Evolutionary conservation across 2,888 invertebrate genomes (phyloP).

Genomic region (Trissonchulus sp.): DNA sequence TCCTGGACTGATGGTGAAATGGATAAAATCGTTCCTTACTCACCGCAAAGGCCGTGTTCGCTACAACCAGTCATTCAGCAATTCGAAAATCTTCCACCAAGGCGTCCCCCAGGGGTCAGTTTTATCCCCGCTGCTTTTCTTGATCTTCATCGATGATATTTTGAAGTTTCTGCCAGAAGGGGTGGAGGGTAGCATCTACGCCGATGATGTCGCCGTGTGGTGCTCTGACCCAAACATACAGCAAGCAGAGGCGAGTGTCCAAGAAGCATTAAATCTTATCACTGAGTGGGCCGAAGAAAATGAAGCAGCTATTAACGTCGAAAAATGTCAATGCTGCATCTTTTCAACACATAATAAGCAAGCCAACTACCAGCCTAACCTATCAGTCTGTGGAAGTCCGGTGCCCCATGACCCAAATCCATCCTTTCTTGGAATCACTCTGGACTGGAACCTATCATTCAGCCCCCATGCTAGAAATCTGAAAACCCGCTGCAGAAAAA

Average conservation of each 20-base stretch:
- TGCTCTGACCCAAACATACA: neutral
- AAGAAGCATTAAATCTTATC: neutral
- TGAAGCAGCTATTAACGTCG: neutral
- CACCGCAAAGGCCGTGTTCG: neutral
- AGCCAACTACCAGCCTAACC: neutral
- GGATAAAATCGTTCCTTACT: neutral
- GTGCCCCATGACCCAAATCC: neutral
- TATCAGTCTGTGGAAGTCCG: slow-evolving; percentile 5
- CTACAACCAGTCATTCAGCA: neutral
- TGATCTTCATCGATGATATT: neutral
- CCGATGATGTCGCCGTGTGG: neutral
- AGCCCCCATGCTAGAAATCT: neutral
- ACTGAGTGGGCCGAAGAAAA: neutral
- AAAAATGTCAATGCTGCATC: neutral
- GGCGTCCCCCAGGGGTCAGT: neutral
- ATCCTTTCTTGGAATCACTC: neutral
- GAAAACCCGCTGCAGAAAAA: neutral
- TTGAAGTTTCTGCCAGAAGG: neutral
- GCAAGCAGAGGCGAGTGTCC: neutral
- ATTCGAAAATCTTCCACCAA: neutral
- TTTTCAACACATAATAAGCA: neutral
- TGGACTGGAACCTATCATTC: neutral
- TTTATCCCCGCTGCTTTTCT: neutral
- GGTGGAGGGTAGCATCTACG: neutral
- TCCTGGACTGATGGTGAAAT: neutral